Evolutionary conservation across 2,113 vertebrate species (phyloP).

Genomic region (Empidonax traillii): DNA sequence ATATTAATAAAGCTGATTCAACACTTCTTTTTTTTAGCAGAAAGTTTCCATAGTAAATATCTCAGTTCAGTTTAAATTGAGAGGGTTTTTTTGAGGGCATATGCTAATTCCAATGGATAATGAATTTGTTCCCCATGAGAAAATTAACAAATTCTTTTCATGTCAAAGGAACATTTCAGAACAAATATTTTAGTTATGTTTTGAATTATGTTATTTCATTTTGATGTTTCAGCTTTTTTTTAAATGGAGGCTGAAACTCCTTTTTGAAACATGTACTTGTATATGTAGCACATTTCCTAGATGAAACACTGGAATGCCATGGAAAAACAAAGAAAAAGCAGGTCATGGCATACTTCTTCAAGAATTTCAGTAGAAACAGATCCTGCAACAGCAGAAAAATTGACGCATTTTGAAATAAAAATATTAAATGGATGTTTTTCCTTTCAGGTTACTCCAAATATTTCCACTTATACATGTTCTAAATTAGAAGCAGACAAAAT

Average conservation of each 20-base stretch:
- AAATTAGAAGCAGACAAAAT: background rate
- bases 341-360: background rate
- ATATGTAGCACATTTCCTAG: background rate
- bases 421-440: background rate
- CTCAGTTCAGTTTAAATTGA: background rate
- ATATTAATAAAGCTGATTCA: slow-evolving; percentile 46
- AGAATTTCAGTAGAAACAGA: background rate
- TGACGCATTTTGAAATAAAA: background rate
- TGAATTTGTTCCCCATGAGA: slow-evolving; percentile 9
- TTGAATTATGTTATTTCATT: slow-evolving; percentile 60
- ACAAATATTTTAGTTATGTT: slow-evolving; percentile 65
- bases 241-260: background rate
- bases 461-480: background rate
- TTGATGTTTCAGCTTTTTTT: slow-evolving; percentile 28
- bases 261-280: background rate
- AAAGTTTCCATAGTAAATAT: slow-evolving; percentile 1
- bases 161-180: slow-evolving; percentile 60
- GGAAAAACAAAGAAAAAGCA: slow-evolving; percentile 3
- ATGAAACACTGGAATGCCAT: background rate
- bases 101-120: slow-evolving; percentile 26
- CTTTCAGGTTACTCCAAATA: background rate
- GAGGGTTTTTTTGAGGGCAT: background rate
- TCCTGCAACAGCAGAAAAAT: background rate
- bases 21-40: slow-evolving; percentile 33
- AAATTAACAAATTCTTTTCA: slow-evolving; percentile 60